Conservation (phyloP, 2,797 vertebrate genomes). For the Setipinna tenuifilis region DNA sequence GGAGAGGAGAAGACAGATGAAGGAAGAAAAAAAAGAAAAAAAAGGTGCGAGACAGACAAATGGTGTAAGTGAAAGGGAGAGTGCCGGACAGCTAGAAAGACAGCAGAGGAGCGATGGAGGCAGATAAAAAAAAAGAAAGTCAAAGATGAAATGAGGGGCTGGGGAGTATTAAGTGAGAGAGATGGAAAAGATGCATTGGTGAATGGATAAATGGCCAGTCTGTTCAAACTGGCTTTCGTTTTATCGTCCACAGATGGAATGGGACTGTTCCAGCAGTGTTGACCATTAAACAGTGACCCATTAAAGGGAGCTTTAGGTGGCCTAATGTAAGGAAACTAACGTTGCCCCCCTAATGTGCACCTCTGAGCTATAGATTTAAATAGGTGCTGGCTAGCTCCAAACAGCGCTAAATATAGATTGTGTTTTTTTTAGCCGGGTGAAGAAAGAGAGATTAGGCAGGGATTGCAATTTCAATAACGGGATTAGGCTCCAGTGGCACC, state of each 20-base stretch:
- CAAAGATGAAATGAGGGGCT: not conserved
- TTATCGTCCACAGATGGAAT: too few relatives aligned
- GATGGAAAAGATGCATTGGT: not conserved
- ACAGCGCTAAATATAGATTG: not conserved
- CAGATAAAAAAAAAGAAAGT: not conserved
- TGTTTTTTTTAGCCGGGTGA: not conserved
- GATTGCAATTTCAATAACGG: not conserved
- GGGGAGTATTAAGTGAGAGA: not conserved
- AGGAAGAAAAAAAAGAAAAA: not conserved
- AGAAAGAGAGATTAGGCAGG: not conserved
- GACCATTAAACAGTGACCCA: not conserved
- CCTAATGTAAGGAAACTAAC: too few relatives aligned
- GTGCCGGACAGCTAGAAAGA: not conserved
- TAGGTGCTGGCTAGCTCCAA: not conserved
- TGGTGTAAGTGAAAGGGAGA: not conserved
- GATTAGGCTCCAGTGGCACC: not conserved
- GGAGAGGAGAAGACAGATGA: too few relatives aligned
- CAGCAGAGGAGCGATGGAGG: not conserved
- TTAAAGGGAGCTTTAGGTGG: too few relatives aligned
- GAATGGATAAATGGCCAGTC: too few relatives aligned
- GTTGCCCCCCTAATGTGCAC: too few relatives aligned
- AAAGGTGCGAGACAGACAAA: not conserved
- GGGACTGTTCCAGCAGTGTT: not conserved
- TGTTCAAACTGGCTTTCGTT: too few relatives aligned
- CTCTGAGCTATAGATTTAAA: not conserved